Conservation (phyloP, 2,113 vertebrate genomes). For the Illadopsis cleaveri region DNA sequence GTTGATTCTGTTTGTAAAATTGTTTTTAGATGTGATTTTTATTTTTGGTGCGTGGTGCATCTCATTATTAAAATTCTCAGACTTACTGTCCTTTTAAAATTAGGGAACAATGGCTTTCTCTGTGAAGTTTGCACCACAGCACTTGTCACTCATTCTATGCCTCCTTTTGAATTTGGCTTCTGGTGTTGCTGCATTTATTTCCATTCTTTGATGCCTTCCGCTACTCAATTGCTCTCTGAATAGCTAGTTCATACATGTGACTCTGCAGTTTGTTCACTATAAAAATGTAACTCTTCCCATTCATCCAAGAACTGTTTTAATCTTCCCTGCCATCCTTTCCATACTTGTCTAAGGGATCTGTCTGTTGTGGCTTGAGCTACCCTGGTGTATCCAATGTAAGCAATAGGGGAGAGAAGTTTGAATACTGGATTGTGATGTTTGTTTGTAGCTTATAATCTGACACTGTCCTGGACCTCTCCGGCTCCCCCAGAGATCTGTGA, state of each 20-base stretch:
- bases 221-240: neutral
- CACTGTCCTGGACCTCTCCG: neutral
- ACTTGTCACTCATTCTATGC: neutral
- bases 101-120: neutral
- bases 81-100: neutral
- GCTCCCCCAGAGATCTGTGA: neutral
- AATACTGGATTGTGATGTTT: neutral
- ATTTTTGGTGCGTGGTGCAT: neutral
- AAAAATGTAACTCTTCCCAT: neutral
- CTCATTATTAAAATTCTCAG: neutral
- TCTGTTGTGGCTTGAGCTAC: neutral
- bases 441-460: neutral
- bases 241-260: rapidly evolving
- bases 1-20: neutral
- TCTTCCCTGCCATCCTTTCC: neutral
- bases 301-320: neutral
- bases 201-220: neutral
- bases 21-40: neutral
- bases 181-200: neutral
- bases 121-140: neutral
- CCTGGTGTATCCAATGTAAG: neutral
- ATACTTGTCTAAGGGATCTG: neutral
- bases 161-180: neutral
- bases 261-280: neutral
- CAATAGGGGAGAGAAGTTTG: neutral